Evolutionary conservation across 1,140 invertebrate species (phyloP).

Genomic region (Drosophila sulfurigaster): DNA sequence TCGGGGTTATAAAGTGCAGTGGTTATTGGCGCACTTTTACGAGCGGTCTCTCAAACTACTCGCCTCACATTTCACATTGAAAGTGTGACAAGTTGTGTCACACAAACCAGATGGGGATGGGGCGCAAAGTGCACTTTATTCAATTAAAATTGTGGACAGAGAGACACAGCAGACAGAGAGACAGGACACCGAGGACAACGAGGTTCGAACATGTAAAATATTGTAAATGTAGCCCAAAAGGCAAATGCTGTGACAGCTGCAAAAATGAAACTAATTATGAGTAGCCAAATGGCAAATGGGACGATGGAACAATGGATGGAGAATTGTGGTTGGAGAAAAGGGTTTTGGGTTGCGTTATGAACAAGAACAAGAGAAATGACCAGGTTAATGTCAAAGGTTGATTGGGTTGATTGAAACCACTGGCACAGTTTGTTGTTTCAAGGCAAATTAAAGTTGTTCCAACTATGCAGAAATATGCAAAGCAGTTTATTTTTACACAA

Average conservation of each 20-base stretch:
- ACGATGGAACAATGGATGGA: not conserved
- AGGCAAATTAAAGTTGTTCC: not conserved
- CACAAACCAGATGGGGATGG: not conserved
- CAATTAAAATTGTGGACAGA: slow-evolving; percentile 70
- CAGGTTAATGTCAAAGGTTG: slow-evolving; percentile 64
- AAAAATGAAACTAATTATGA: slow-evolving; percentile 72
- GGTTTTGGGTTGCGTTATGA: not conserved
- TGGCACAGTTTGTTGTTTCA: slow-evolving; percentile 52
- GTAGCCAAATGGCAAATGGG: slow-evolving; percentile 18
- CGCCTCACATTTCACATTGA: slow-evolving; percentile 57
- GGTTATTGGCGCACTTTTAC: slow-evolving; percentile 81
- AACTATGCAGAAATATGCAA: not conserved
- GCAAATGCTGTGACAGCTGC: slow-evolving; percentile 72
- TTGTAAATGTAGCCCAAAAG: slow-evolving; percentile 70
- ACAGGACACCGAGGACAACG: too few species aligned
- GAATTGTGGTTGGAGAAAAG: not conserved
- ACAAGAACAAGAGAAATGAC: slow-evolving; percentile 11
- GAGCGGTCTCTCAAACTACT: slow-evolving; percentile 36
- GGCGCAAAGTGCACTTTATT: slow-evolving; percentile 77
- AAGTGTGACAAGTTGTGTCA: slow-evolving; percentile 75
- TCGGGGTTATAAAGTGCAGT: slow-evolving; percentile 67
- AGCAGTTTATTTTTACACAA: not conserved
- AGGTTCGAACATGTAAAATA: slow-evolving; percentile 52
- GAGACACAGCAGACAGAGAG: not conserved
- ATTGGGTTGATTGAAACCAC: slow-evolving; percentile 38